Percentiles rank a stretch among this genome's conserved stretches.
Evolutionary conservation across 2,113 vertebrate genomes (phyloP).

Genomic region (Seriola rivoliana): DNA sequence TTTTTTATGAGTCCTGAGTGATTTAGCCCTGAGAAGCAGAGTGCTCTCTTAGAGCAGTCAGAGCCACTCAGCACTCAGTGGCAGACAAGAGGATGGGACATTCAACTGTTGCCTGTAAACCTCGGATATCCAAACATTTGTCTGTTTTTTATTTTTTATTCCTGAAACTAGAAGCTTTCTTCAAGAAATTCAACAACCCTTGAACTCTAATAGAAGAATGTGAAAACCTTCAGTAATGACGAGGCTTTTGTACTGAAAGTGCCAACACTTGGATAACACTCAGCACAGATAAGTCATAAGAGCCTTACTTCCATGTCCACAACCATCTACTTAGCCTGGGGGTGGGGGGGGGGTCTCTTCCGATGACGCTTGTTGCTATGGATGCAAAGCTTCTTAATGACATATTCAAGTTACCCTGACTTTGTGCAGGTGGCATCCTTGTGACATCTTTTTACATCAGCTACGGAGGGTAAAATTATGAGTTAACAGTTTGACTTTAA

Average conservation of each 20-base stretch:
- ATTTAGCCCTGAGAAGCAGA: conserved; percentile 77
- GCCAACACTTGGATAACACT: conserved; percentile 5
- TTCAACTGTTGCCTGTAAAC: conserved; percentile 60
- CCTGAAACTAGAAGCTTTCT: conserved; percentile 10
- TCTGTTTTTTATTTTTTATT: conserved; percentile 24
- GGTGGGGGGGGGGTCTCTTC: neutral
- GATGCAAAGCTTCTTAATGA: neutral
- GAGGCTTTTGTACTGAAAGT: neutral
- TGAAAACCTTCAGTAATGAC: neutral
- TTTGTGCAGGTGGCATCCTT: neutral
- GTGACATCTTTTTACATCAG: too few relatives aligned
- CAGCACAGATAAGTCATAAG: too few relatives aligned
- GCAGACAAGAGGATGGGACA: conserved; percentile 62
- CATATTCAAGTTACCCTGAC: neutral
- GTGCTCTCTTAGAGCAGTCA: conserved; percentile 72
- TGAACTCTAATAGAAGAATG: conserved; percentile 23
- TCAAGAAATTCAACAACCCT: conserved; percentile 6
- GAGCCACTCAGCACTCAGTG: conserved; percentile 70
- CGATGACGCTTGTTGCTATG: neutral
- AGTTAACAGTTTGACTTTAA: too few relatives aligned
- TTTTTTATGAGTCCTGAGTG: conserved; percentile 73
- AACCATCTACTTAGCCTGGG: neutral
- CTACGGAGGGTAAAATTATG: too few relatives aligned
- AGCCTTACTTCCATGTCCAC: neutral
- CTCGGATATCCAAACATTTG: conserved; percentile 54